Evolutionary conservation across 1,140 invertebrate species (phyloP), one percentile per base, ranked within the genome.

Genomic region (Tenebrio molitor): DNA sequence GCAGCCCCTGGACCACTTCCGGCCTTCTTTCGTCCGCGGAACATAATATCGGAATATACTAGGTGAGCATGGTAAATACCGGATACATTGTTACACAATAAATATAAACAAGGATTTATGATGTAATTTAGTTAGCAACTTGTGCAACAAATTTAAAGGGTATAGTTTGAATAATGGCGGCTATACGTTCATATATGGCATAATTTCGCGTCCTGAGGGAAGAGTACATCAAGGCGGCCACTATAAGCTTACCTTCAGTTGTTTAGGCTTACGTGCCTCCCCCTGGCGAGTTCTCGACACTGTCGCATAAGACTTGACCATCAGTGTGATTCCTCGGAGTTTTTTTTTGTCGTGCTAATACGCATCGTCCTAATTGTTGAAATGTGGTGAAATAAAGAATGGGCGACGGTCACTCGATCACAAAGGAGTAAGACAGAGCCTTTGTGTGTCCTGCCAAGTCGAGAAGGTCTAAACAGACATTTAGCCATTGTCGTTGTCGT

Each of bases 81-180:
- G 50, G 23, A 58, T 58, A 58, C 50, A 58, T 58, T 58, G 50
- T 58, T 58, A 44, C 50, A 67, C 73, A 71, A 74, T 74, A 74
- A 74, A 71, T 74, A 71, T 71, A 74, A 74, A 74, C 73, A 74
- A 71, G 73, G 63, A 74, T 74, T 74, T 74, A 74, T 65, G 73
- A 71, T 67, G 44, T 74, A 74, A 74, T 74, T 71, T 74, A 74
- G 73, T 74, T 74, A 74, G 64, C 63, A 74, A 74, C 73, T 74
- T 74, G 73, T 67, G 73, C 69, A 74, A 74, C 73, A 74, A 74
- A 74, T 74, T 74, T 74, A 74, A 74, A 74, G 73, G 73, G 73
- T 71, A 74, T 74, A 71, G 69, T 74, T 74, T 74, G 73, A 74
- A 74, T 74, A 74, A 74, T 74, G 73, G 73, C 53, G 69, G 46